Base-by-base conservation (phyloP, 1,140 invertebrate species). In the Drosophila simulans region DNA sequence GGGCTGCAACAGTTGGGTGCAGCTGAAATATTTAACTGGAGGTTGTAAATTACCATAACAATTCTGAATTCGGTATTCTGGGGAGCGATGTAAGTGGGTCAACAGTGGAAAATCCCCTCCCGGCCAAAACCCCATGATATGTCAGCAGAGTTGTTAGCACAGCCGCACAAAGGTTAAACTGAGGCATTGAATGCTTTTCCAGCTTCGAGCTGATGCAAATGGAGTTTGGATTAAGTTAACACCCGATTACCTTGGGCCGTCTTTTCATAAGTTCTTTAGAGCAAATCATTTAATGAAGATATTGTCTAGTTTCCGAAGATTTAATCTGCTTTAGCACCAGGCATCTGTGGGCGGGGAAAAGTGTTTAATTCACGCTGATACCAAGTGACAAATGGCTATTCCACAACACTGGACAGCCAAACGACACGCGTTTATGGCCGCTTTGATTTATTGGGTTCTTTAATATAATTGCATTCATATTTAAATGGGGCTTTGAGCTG, bases 11-110 rank as follows among this genome's bases (percentile, higher is more conserved):
- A 58, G 53, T 62, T 59, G 68, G 82, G 78, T 86, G 82, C 82
- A 83, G 83, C 82, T 46, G 20, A 83, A 57, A 57, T 65, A 75
- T 75, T 75, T 76, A 77, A 68, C 69, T 70, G 80, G 55, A 70
- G 80, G 83, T 85, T 85, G 78, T 85, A 79, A 88, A 86, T 88
- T 86, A 88, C 53, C 83, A 86, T 86, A 72, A 86, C 83, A 86
- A 86, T 71, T 71, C 68, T 31, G 31, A 31, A 31, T 71, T 71
- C 68, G 82, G 54, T 46, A 15, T 34, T 51, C 48, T 51, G 68
- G 74, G 59, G 56, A 78, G 58, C 48, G 58, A 88, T 68, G 62
- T 62, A 86, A 68, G 62, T 86, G 75, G 83, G 82, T 86, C 82
- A 86, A 69, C 72, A 63, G 51, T 54, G 52, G 63, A 63, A 69